Percentiles rank a stretch among this genome's conserved stretches.
phyloP scores from a whole-genome alignment of 2,113 vertebrate species.

The Platycercus adscitus region DNA sequence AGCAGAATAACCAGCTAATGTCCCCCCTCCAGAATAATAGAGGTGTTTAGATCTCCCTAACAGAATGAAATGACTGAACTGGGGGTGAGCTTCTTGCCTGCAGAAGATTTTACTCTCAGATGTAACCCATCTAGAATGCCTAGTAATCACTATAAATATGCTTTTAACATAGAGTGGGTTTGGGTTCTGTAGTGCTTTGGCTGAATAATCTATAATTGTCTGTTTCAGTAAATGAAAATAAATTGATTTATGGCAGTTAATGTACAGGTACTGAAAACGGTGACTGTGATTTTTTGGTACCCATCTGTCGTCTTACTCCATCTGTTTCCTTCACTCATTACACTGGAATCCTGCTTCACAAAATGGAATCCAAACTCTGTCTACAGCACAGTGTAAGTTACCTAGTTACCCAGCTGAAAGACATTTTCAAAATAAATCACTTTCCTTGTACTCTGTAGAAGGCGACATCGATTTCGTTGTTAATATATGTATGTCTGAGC shows the following conservation, averaged over 20 bases:
- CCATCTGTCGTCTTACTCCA: conserved; percentile 58
- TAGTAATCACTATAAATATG: not conserved
- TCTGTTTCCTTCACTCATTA: conserved; percentile 77
- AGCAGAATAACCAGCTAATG: not conserved
- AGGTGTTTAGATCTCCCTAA: not conserved
- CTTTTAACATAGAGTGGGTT: not conserved
- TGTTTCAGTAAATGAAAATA: conserved; percentile 32
- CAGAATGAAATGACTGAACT: not conserved
- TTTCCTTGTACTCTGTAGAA: conserved; percentile 50
- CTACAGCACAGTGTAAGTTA: conserved; percentile 57
- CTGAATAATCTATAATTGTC: not conserved
- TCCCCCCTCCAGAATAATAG: not conserved
- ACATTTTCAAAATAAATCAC: conserved; percentile 71
- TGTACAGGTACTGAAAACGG: not conserved
- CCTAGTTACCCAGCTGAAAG: conserved; percentile 42
- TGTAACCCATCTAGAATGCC: not conserved
- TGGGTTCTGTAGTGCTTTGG: not conserved
- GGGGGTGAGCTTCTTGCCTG: not conserved
- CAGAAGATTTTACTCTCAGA: not conserved
- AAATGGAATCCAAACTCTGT: conserved; percentile 62
- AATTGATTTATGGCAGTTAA: conserved; percentile 47
- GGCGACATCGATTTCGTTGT: conserved; percentile 64
- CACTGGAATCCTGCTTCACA: conserved; percentile 55
- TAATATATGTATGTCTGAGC: conserved; percentile 22
- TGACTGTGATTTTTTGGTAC: conserved; percentile 25